Conservation (phyloP, 30 jellyfish, hydroid and myxozoan species). For the Pseudorhiza aurosa region DNA sequence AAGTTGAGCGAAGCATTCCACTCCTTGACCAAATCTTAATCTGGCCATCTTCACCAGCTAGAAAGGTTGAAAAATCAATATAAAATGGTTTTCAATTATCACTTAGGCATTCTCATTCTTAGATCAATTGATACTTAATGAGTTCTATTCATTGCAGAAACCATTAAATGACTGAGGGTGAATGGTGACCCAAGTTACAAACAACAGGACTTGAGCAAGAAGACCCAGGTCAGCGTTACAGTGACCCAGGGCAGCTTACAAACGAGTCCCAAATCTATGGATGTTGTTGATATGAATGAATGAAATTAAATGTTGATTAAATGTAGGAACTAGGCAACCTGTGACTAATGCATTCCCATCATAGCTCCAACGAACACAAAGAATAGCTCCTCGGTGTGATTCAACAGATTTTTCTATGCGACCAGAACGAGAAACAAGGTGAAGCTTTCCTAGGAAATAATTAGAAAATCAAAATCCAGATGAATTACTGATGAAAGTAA, state of each 20-base stretch:
- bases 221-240: too few species aligned
- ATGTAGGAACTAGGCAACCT: conserved; percentile 37
- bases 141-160: too few species aligned
- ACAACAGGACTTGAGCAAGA: too few species aligned
- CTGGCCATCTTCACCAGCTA: conserved; percentile 99
- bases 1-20: conserved; percentile 98
- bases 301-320: not conserved
- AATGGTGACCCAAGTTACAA: too few species aligned
- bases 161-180: too few species aligned
- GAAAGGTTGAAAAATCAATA: not conserved
- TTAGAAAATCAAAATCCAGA: too few species aligned
- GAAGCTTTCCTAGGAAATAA: conserved; percentile 75
- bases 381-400: conserved; percentile 96
- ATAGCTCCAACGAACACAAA: conserved; percentile 93
- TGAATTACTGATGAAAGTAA: too few species aligned
- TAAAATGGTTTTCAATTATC: too few species aligned
- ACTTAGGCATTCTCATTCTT: too few species aligned
- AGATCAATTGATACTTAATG: too few species aligned
- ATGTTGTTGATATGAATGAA: not conserved
- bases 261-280: not conserved
- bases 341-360: conserved; percentile 96
- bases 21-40: conserved; percentile 99
- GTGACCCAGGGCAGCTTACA: too few species aligned
- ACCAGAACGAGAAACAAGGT: conserved; percentile 86
- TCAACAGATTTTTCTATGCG: conserved; percentile 93